Evolutionary conservation across 2,888 invertebrate genomes (phyloP), one percentile per base, ranked within the genome.

Genomic region (Trimorus sp.): DNA sequence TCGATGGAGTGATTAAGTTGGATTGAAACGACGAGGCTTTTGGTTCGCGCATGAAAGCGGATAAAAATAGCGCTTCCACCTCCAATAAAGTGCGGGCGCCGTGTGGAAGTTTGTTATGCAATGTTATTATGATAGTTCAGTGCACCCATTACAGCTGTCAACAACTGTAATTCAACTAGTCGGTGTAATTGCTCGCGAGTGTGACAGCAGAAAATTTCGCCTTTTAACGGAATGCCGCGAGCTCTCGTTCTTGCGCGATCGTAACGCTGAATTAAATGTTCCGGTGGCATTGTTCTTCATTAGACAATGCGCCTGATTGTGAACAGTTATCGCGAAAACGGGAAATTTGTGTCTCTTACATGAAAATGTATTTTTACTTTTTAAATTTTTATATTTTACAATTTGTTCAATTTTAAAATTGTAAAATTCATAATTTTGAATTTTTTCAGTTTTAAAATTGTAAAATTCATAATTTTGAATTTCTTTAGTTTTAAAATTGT

Each of bases 71-170:
- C 37, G 45, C 51, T 59, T 65, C 56, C 14, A 48, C 56, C 56
- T 12, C 16, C 56, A 48, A 58, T 45, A 63, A 48, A 40, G 38
- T 54, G 58, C 63, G 70, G 38, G 54, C 42, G 38, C 15, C 54
- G 56, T 48, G 49, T 48, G 54, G 14, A 65, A 58, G 60, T 73
- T 71, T 65, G 66, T 73, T 79, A 73, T 79, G 79, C 79, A 79
- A 79, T 69, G 74, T 74, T 79, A 63, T 79, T 79, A 68, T 62
- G 73, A 73, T 73, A 79, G 79, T 74, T 79, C 79, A 69, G 45
- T 79, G 79, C 79, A 74, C 79, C 63, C 79, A 69, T 74, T 63
- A 68, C 58, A 68, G 45, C 69, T 79, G 74, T 79, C 74, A 74
- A 56, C 79, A 79, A 58, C 62, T 56, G 15, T 16, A 73, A 68